These are phyloP conservation scores for Limonius californicus DNA, from an alignment of 1,140 invertebrate species.

Conservation along the genomic window DNA sequence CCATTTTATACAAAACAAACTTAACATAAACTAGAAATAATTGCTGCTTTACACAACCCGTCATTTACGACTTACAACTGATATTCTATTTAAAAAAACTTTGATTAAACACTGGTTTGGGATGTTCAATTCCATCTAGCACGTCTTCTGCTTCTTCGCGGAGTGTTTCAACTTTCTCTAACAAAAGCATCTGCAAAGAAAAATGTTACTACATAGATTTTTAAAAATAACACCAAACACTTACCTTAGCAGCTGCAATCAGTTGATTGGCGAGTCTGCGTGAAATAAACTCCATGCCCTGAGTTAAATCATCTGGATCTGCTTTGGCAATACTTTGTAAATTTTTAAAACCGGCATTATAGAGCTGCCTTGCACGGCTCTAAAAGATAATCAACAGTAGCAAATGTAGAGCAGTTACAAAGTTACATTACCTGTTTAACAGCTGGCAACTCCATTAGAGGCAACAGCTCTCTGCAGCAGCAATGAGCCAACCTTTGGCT, in stretches of 20 bases:
- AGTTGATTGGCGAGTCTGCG: constrained; percentile 69
- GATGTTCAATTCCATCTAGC: constrained; percentile 52
- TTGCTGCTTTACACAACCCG: too few species aligned
- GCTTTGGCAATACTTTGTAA: constrained; percentile 72
- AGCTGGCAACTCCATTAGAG: constrained; percentile 77
- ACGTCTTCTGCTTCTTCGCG: constrained; percentile 74
- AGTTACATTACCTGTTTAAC: constrained; percentile 80
- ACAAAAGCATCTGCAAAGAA: constrained; percentile 66
- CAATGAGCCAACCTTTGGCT: constrained; percentile 68
- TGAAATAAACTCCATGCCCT: constrained; percentile 67
- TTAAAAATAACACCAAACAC: too few species aligned
- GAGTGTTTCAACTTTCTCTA: constrained; percentile 76
- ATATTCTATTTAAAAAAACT: too few species aligned
- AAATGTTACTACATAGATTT: too few species aligned
- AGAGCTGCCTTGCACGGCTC: constrained; percentile 79
- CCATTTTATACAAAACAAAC: too few species aligned
- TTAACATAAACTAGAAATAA: too few species aligned
- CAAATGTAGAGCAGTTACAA: too few species aligned
- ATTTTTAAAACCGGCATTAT: constrained; percentile 74
- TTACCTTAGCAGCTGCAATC: constrained; percentile 78
- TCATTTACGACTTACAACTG: too few species aligned
- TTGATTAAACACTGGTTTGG: too few species aligned
- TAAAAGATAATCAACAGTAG: constrained; percentile 47
- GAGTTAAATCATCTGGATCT: constrained; percentile 58
- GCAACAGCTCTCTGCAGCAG: constrained; percentile 68